Base-by-base conservation (phyloP, 2,888 invertebrate species). In the Thumatha senex region DNA sequence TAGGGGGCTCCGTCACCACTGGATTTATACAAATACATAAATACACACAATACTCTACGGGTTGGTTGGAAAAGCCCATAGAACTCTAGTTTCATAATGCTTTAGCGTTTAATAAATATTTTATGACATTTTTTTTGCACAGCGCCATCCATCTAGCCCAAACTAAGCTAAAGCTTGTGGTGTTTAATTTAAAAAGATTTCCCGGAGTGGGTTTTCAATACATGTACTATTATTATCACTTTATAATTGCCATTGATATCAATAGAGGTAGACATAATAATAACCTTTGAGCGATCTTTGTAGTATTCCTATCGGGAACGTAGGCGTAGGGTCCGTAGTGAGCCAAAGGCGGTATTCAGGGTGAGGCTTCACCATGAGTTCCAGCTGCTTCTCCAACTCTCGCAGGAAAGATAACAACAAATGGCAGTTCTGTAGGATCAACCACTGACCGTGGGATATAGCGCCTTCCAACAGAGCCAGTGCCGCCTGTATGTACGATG, bases 1-100 rank as follows among this genome's bases (percentile, higher is more conserved):
- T 98, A 0, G 98, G 98, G 0, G 98, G 97, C 82, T 98, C 98
- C 0, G 96, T 98, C 11, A 98, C 98, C 74, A 98, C 98, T 96
- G 89, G 65, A 40, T 12, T 15, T 24, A 8, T 0, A 34, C 18
- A 24, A 24, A 2, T 5, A 24, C 2, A 24, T 24, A 4, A 24
- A 24, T n/a, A n/a, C n/a, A n/a, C n/a, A n/a, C n/a, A n/a, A n/a
- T n/a, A n/a, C n/a, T n/a, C n/a, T n/a, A n/a, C n/a, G n/a, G n/a
- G n/a, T n/a, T n/a, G n/a, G n/a, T n/a, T n/a, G n/a, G n/a, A n/a
- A n/a, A n/a, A n/a, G n/a, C n/a, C n/a, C n/a, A n/a, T n/a, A n/a
- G n/a, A n/a, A n/a, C n/a, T n/a, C n/a, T n/a, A n/a, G n/a, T n/a
- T n/a, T n/a, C n/a, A n/a, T n/a, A n/a, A n/a, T n/a, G n/a, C n/a